Base-by-base conservation (phyloP, 2,797 vertebrate genomes). In the Crenichthys baileyi region DNA sequence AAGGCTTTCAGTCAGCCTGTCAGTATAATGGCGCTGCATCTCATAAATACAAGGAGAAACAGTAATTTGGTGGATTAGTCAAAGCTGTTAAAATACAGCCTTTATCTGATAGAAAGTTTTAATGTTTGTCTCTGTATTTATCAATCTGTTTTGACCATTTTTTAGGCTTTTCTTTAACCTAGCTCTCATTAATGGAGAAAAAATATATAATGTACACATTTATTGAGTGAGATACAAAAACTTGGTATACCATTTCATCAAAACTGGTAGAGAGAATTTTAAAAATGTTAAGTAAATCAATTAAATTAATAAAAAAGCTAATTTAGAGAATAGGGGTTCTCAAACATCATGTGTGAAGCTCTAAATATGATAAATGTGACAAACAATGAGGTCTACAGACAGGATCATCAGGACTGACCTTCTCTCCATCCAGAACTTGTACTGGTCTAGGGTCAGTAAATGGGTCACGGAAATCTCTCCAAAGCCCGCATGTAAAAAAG, bases 1-100 rank as follows among this genome's bases (percentile, higher is more conserved):
- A 74, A 80, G 46, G 75, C 29, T 70, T 48, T 61, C 70, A 72
- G 70, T 60, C 73, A 60, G 77, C 56, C 68, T 60, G 71, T 81
- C 70, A 53, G 15, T 67, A 70, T 53, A 75, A 24, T 7, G 15
- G 8, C 78, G 29, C 46, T 61, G 70, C 55, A 44, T 53, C 36
- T 71, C 67, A 46, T 53, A 18, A 18, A 26, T 56, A 60, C n/a
- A 65, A 15, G 20, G 29, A 73, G 48, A 56, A 78, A 78, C 26
- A 60, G 20, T 39, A n/a, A 58, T 68, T 41, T 51, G 41, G 39
- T 50, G 13, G 16, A 31, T 74, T 48, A 12, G 31, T 50, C 72
- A 16, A 72, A 36, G 22, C 39, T 44, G 22, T 22, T 13, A 68
- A 68, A 41, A 15, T 31, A 39, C 22, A 9, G 11, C 7, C 39